Evolutionary conservation across 2,797 vertebrate genomes (phyloP), one percentile per base, ranked within the genome.

Genomic region (Kryptolebias ocellatus): DNA sequence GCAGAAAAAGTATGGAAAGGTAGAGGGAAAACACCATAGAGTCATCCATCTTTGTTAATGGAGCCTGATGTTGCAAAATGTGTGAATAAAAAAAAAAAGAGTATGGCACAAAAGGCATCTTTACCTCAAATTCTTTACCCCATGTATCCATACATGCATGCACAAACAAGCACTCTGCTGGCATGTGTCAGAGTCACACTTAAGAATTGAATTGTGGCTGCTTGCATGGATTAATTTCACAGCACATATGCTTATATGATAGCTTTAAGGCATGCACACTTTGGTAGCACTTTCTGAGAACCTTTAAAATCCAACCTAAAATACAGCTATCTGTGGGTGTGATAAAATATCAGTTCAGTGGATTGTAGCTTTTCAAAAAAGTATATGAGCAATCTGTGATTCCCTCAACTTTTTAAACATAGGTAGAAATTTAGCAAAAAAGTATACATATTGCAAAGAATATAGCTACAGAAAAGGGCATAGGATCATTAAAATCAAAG

Each of bases 21-120:
- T 42, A 31, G 28, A 14, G 18, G 12, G 28, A 12, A 29, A 58
- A 45, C 63, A 10, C 9, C 14, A 24, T 15, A 29, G 28, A 53
- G 57, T 56, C 64, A 66, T 86, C 62, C 8, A 15, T 89, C 79
- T 86, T 75, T 66, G 56, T 82, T 78, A 74, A 67, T 50, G 27
- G 64, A 74, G 50, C 54, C 27, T 72, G 52, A 72, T 67, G 76
- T 58, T 78, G 73, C 75, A 74, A 67, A 73, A 72, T 75, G 50
- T 76, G 71, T 61, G 52, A 47, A 68, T 66, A 50, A 62, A 31
- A 74, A 53, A 24, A 24, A 24, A 5, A 34, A 34, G 34, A 34
- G 9, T 7, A 7, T 34, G 53, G 67, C 50, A 45, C 34, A 3
- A 5, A 29, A 49, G 37, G 53, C 46, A 46, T 39, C 50, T 57